Percentiles rank a stretch among this genome's conserved stretches.
These are phyloP conservation scores for Ranitomeya imitator DNA, from an alignment of 2,113 vertebrate genomes.

Conservation along the genomic window DNA sequence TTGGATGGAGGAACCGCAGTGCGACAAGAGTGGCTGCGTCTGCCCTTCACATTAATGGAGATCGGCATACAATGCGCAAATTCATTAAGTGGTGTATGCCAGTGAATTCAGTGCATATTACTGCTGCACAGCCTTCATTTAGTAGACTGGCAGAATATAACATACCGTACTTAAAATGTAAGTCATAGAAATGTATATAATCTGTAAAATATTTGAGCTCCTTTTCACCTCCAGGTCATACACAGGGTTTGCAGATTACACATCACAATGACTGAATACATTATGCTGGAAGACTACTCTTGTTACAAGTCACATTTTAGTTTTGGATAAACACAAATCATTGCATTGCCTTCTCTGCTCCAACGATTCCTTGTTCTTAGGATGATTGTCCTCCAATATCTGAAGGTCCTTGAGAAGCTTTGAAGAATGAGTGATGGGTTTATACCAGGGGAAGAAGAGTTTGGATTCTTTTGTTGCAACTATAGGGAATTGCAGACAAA, in stretches of 20 bases:
- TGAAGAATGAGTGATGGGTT: not conserved
- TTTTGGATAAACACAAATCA: not conserved
- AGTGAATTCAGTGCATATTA: too few relatives aligned
- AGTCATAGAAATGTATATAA: too few relatives aligned
- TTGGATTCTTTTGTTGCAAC: not conserved
- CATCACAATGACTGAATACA: not conserved
- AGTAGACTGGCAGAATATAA: too few relatives aligned
- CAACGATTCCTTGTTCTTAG: not conserved
- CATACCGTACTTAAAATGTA: too few relatives aligned
- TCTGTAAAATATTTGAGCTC: too few relatives aligned
- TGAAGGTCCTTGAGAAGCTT: not conserved
- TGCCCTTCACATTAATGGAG: too few relatives aligned
- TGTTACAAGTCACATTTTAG: not conserved
- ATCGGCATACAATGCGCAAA: too few relatives aligned
- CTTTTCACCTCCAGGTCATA: too few relatives aligned
- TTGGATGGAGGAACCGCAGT: too few relatives aligned
- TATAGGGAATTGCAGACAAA: not conserved
- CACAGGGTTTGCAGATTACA: not conserved
- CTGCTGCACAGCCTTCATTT: too few relatives aligned
- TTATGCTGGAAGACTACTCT: not conserved
- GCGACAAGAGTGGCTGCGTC: too few relatives aligned
- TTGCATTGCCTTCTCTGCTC: not conserved
- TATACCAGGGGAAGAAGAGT: not conserved
- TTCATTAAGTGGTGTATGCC: too few relatives aligned
- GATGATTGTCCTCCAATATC: not conserved